phyloP scores from a whole-genome alignment of 2,113 vertebrate genomes.

The Empidonax traillii region DNA sequence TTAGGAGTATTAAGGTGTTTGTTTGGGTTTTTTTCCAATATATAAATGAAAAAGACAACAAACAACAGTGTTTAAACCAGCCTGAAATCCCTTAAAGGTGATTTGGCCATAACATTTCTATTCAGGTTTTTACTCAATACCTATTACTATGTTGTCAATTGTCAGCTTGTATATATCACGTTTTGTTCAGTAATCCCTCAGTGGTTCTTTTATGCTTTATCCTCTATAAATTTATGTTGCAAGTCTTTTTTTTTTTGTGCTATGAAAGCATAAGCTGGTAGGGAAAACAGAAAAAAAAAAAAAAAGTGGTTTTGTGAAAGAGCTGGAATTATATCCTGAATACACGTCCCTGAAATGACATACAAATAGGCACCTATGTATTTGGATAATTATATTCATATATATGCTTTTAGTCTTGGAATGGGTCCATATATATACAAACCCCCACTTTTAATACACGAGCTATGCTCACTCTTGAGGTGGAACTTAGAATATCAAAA shows the following conservation, averaged over 20 bases:
- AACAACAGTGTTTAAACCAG: not conserved
- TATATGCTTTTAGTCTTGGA: not conserved
- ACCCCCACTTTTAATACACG: not conserved
- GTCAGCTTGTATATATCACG: not conserved
- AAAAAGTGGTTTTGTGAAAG: not conserved
- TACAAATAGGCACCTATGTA: not conserved
- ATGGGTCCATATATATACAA: not conserved
- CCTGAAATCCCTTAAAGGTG: not conserved
- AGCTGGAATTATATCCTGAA: not conserved
- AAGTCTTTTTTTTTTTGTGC: not conserved
- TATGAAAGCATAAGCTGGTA: not conserved
- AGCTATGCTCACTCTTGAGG: not conserved
- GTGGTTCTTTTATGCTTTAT: not conserved
- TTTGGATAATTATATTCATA: not conserved
- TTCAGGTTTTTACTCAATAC: not conserved
- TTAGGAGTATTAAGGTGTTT: not conserved
- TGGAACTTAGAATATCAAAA: not conserved
- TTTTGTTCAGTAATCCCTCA: not conserved
- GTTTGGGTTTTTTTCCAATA: not conserved
- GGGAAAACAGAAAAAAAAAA: not conserved
- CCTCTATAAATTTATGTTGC: not conserved
- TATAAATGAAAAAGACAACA: not conserved
- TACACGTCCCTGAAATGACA: not conserved
- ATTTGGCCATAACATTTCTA: not conserved
- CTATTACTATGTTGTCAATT: not conserved